These are phyloP conservation scores for Xiphophorus hellerii DNA, from an alignment of 2,113 vertebrate species.

Conservation along the genomic window DNA sequence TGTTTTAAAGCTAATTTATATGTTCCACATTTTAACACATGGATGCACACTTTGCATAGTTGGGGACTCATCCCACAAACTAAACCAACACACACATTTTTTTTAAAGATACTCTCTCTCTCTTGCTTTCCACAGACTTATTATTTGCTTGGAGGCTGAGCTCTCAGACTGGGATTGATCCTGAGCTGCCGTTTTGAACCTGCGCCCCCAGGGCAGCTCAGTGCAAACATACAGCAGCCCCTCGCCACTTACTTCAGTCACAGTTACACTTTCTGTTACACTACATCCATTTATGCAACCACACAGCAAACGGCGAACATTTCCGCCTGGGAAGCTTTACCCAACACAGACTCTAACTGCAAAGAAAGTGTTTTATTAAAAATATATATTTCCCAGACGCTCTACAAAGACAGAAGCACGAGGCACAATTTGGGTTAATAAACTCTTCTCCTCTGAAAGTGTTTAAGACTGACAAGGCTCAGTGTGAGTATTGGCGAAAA, in stretches of 20 bases:
- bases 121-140: constrained; percentile 57
- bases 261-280: constrained; percentile 44
- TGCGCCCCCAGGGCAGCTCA: constrained; percentile 73
- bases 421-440: constrained; percentile 20
- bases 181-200: constrained; percentile 72
- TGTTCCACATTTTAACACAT: not conserved
- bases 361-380: not conserved
- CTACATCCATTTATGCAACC: constrained; percentile 16
- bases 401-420: constrained; percentile 14
- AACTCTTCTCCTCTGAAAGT: constrained; percentile 5
- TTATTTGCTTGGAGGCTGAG: constrained; percentile 65
- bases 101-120: constrained; percentile 39
- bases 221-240: constrained; percentile 70
- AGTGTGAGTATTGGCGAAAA: constrained; percentile 34
- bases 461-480: constrained; percentile 43
- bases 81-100: constrained; percentile 62
- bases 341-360: constrained; percentile 1
- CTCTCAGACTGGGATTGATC: constrained; percentile 75
- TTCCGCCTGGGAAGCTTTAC: constrained; percentile 15
- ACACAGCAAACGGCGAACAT: not conserved
- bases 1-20: constrained; percentile 14
- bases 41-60: constrained; percentile 6
- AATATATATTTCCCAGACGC: constrained; percentile 10
- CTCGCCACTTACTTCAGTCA: constrained; percentile 60
- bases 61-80: constrained; percentile 39